These are phyloP conservation scores for Uromys caudimaculatus DNA, from an alignment of 2,797 vertebrate species.

Conservation along the genomic window DNA sequence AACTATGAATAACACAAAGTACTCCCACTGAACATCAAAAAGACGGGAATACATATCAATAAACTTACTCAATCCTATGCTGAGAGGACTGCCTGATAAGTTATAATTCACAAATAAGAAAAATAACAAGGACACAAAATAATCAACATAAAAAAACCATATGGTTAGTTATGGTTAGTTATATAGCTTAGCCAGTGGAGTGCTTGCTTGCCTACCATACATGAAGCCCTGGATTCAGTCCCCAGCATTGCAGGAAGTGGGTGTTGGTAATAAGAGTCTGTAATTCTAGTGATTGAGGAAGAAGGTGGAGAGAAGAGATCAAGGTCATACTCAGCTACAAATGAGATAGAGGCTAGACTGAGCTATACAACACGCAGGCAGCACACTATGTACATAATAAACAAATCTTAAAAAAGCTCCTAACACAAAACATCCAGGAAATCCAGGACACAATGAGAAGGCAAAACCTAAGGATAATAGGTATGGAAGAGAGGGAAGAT, in stretches of 20 bases:
- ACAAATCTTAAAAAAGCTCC: not conserved
- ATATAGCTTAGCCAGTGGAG: not conserved
- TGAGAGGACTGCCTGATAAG: not conserved
- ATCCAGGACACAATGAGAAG: too few relatives aligned
- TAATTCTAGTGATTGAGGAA: not conserved
- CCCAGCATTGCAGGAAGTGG: not conserved
- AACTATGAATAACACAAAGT: not conserved
- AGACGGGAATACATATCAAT: not conserved
- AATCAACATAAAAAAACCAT: not conserved
- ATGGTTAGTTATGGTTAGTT: not conserved
- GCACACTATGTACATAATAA: not conserved
- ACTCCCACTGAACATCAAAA: not conserved
- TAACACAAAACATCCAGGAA: too few relatives aligned
- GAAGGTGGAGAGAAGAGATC: not conserved
- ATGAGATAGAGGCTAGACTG: not conserved
- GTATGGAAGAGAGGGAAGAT: too few relatives aligned
- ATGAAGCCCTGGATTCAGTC: not conserved
- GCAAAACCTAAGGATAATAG: too few relatives aligned
- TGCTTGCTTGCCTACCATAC: not conserved
- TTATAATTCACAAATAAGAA: not conserved
- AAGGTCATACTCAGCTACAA: not conserved
- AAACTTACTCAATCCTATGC: not conserved
- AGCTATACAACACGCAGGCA: not conserved
- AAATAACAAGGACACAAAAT: not conserved
- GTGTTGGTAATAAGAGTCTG: not conserved